A percentile compares a stretch with the other conserved stretches of the same genome.
Conservation (phyloP, 2,113 vertebrate species). For the Ancistrus triradiatus region DNA sequence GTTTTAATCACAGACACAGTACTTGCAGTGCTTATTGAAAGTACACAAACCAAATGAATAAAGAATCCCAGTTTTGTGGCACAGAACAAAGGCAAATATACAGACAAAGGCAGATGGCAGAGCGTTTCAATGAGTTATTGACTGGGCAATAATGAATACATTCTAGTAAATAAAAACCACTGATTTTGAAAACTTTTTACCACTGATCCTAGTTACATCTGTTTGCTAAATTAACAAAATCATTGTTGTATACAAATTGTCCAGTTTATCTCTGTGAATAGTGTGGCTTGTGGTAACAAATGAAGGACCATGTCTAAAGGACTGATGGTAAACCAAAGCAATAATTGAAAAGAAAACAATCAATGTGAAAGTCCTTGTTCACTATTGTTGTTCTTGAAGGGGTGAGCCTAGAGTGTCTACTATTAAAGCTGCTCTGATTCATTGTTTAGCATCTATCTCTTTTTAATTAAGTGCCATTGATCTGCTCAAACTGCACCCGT, state of each 20-base stretch:
- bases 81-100: no score
- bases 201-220: no score
- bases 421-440: constrained; percentile 49
- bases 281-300: constrained; percentile 11
- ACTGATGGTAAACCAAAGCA: constrained; percentile 43
- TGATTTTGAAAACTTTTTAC: no score
- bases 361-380: constrained; percentile 46
- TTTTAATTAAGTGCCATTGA: constrained; percentile 64
- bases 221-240: background rate
- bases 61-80: no score
- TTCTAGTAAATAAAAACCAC: no score
- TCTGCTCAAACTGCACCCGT: constrained; percentile 48
- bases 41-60: no score
- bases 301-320: constrained; percentile 31
- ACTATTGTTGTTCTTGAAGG: constrained; percentile 34
- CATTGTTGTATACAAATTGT: background rate
- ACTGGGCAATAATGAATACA: no score
- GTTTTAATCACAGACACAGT: no score
- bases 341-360: constrained; percentile 22
- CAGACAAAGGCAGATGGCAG: no score
- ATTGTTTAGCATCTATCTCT: constrained; percentile 53
- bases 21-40: no score
- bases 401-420: constrained; percentile 37
- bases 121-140: no score
- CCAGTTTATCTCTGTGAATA: background rate